Conservation (phyloP, 1,140 invertebrate genomes). For the Drosophila parabipectinata region DNA sequence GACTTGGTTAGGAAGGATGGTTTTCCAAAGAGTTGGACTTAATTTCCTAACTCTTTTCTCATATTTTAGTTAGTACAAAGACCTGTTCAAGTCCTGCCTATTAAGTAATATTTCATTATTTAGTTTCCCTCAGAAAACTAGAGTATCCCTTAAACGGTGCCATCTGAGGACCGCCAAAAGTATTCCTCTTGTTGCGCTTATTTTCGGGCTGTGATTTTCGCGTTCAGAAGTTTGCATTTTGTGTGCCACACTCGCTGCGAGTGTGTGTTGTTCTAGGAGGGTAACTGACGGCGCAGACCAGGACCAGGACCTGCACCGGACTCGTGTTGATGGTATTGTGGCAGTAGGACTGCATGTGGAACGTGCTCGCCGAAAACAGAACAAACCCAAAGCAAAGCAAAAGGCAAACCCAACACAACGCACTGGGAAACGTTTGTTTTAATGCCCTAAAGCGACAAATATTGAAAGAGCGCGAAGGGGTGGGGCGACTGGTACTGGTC, state of each 20-base stretch:
- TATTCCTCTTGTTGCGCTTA: constrained; percentile 62
- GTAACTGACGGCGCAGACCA: neutral
- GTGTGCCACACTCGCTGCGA: constrained; percentile 9
- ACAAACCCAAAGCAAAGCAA: constrained; percentile 38
- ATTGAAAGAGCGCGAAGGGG: constrained; percentile 50
- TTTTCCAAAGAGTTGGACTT: no score
- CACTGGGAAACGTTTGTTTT: constrained; percentile 79
- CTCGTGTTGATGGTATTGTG: constrained; percentile 55
- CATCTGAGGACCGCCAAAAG: constrained; percentile 7
- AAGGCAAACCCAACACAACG: constrained; percentile 62
- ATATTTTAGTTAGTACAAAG: no score
- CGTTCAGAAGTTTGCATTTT: constrained; percentile 58
- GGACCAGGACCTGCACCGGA: neutral
- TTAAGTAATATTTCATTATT: no score
- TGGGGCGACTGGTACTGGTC: neutral
- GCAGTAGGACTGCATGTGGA: constrained; percentile 71
- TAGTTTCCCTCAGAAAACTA: neutral
- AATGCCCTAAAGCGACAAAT: constrained; percentile 81
- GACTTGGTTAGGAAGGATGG: neutral
- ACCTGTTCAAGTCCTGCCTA: no score
- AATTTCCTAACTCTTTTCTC: no score
- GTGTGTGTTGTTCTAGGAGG: constrained; percentile 31
- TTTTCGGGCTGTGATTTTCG: constrained; percentile 70
- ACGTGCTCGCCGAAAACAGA: constrained; percentile 45
- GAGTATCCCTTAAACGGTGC: constrained; percentile 22